phyloP scores from a whole-genome alignment of 2,888 invertebrate genomes.

The Rotaria magnacalcarata region DNA sequence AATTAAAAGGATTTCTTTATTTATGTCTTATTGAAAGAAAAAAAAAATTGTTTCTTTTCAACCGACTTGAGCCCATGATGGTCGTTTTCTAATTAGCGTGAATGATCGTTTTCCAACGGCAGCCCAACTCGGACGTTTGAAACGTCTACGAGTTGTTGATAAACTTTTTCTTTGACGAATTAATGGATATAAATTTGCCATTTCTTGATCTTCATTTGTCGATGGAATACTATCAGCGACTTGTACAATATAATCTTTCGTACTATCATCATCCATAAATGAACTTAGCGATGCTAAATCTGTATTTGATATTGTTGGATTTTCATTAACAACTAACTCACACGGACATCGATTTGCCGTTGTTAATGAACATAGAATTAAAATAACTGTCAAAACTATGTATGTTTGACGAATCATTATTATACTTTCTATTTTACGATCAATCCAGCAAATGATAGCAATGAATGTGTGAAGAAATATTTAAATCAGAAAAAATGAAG shows the following conservation, averaged over 20 bases:
- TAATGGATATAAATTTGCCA: not conserved
- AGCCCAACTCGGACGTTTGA: constrained; percentile 24
- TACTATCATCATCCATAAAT: not conserved
- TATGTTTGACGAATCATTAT: not conserved
- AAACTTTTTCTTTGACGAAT: not conserved
- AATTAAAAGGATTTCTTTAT: too few species aligned
- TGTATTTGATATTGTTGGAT: not conserved
- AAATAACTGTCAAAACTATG: not conserved
- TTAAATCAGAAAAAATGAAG: not conserved
- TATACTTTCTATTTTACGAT: not conserved
- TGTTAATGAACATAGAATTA: not conserved
- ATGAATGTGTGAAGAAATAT: not conserved
- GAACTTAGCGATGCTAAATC: not conserved
- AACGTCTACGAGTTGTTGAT: constrained; percentile 4
- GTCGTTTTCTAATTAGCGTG: not conserved
- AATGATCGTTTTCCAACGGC: constrained; percentile 21
- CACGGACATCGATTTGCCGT: not conserved
- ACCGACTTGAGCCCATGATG: constrained; percentile 36
- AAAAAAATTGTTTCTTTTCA: not conserved
- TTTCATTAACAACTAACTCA: not conserved
- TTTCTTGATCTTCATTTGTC: not conserved
- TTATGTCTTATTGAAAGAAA: too few species aligned
- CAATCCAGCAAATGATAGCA: not conserved
- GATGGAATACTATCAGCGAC: not conserved
- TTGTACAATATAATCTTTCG: not conserved